Base-by-base conservation (phyloP, 2,113 vertebrate species). In the Arenaria interpres region DNA sequence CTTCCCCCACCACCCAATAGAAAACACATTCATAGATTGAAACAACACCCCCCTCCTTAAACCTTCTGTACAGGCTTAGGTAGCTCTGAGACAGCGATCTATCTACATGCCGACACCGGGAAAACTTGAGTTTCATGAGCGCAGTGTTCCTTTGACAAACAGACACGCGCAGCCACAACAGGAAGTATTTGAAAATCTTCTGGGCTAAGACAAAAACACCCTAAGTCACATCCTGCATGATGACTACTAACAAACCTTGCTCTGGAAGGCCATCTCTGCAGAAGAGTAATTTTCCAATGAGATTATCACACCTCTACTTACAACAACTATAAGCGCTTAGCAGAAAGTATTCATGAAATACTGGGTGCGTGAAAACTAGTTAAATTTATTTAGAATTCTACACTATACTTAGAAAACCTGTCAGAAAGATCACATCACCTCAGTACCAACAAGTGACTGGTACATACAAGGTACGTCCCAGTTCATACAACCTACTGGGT, bases 81-180 rank as follows among this genome's bases (percentile, higher is more conserved):
- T 17, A 88, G 57, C 33, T 53, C 50, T 5, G 17, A 89, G 46
- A 92, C 30, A 74, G 23, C 0, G 0, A 81, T 46, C 35, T 21
- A 81, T 46, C 35, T 21, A 7, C n/a, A n/a, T 39, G 54, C 54
- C 56, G 53, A 3, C 64, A 51, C 18, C 4, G 12, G 43, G 18
- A 72, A 89, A 50, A 64, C 9, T 12, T 8, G 35, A 68, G 39
- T 32, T 89, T 81, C 39, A 28, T 0, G 10, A 96, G 41, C n/a
- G 66, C 24, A 25, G 0, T 0, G 10, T 39, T 71, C 71, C 39
- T 90, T 33, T 75, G 69, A 60, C 51, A 78, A 75, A 69, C 69
- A 43, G 27, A 54, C 37, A 54, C 0, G 0, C 0, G 0, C 46
- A 77, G 67, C 19, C 56, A 30, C 53, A 69, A 89, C 20, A 75